Percentiles rank a stretch among this genome's conserved stretches.
These are phyloP conservation scores for Calyptomena viridis DNA, from an alignment of 2,113 vertebrate genomes.

Conservation along the genomic window DNA sequence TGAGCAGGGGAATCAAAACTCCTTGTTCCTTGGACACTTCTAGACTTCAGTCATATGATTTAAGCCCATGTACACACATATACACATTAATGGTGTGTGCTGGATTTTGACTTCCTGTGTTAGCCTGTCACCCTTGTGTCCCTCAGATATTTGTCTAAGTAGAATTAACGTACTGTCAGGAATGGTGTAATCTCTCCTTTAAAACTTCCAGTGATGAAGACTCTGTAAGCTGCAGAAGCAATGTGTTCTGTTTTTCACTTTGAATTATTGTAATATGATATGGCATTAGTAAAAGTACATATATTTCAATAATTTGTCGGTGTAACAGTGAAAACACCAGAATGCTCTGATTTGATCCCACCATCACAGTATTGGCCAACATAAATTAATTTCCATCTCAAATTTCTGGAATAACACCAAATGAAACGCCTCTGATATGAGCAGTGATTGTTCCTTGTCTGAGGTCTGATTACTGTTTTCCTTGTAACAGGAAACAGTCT, in stretches of 20 bases:
- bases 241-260: not conserved
- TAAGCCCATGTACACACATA: not conserved
- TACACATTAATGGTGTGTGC: not conserved
- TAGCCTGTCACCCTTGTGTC: rapidly evolving
- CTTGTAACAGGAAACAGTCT: not conserved
- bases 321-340: not conserved
- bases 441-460: not conserved
- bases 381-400: not conserved
- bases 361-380: not conserved
- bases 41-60: not conserved
- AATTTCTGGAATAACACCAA: not conserved
- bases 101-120: not conserved
- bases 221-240: not conserved
- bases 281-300: not conserved
- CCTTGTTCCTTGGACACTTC: not conserved
- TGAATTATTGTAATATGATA: not conserved
- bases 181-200: not conserved
- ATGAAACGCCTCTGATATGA: not conserved
- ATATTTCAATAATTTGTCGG: not conserved
- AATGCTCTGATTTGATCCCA: not conserved
- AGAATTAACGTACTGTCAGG: not conserved
- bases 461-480: not conserved
- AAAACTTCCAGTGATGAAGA: not conserved
- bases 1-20: not conserved
- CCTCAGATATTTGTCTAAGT: not conserved